Base-by-base conservation (phyloP, 92 coral and sea anemone genomes). In the Epizoanthus rinbou region DNA sequence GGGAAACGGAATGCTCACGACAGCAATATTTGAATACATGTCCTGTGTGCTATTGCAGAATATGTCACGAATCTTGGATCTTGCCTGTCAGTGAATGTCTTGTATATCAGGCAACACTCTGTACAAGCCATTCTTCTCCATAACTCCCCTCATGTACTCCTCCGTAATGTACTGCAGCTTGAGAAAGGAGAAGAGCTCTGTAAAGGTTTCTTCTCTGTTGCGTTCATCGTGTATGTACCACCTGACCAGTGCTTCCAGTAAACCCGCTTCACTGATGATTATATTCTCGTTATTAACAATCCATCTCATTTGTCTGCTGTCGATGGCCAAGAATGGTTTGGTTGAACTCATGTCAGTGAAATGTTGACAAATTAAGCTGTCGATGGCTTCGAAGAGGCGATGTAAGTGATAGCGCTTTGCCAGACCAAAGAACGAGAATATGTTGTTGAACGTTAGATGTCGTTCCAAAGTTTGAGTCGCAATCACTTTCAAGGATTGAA, bases 271-370 rank as follows among this genome's bases (percentile, higher is more conserved):
- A 43, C 64, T 74, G 3, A 65, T 16, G 35, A 74, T 63, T 4
- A 74, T 11, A 11, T 28, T 74, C 47, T 74, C 57, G 14, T 74
- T 74, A 16, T 54, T 74, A 6, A 74, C 8, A 16, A 74, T 28
- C 80, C 80, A 74, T 41, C 19, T 28, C 80, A 74, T 74, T 23
- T 37, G 64, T 28, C 28, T 74, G n/a, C 18, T 63, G 65, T 74
- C 80, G 31, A 56, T 18, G n/a, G 64, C 80, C 35, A 74, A 45
- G 25, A 74, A 74, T 56, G 17, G 45, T 10, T 74, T 65, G 15
- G 64, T 74, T 52, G 64, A 74, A 74, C 80, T 74, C 64, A 74
- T 21, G 18, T 53, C 47, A 23, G 33, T 9, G 18, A 74, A 74
- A 25, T 74, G 80, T 74, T 74, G 80, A 56, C 80, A 74, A 56